Conservation (phyloP, 37 sponge, comb jelly and placozoan genomes). For the Beroe forskalii region DNA sequence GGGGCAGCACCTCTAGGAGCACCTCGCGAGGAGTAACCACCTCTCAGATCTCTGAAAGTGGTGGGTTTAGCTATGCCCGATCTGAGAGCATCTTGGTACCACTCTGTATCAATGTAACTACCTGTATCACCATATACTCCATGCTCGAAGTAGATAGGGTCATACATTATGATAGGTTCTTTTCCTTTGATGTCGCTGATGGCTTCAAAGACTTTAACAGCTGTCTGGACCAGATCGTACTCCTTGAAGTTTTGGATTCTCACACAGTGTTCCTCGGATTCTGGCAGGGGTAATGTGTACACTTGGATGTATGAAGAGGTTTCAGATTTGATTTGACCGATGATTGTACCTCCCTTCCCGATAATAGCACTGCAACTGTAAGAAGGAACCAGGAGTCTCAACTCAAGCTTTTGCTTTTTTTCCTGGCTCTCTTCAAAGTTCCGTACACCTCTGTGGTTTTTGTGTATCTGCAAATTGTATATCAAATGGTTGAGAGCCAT, state of each 20-base stretch:
- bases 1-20: slow-evolving; percentile 14
- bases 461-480: slow-evolving; percentile 36
- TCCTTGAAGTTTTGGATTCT: slow-evolving; percentile 47
- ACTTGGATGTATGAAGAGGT: slow-evolving; percentile 56
- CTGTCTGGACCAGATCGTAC: not conserved
- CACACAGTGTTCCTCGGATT: slow-evolving; percentile 56
- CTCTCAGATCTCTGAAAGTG: not conserved
- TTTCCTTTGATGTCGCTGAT: slow-evolving; percentile 57
- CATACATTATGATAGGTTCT: slow-evolving; percentile 53
- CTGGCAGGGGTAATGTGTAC: slow-evolving; percentile 32
- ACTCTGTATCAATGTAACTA: slow-evolving; percentile 61
- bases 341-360: slow-evolving; percentile 41
- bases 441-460: not conserved
- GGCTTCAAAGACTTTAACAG: slow-evolving; percentile 20
- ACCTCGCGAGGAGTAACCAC: too few species aligned
- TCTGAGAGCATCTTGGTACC: slow-evolving; percentile 58
- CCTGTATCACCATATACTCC: slow-evolving; percentile 59
- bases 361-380: slow-evolving; percentile 53
- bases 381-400: slow-evolving; percentile 27
- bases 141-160: slow-evolving; percentile 48
- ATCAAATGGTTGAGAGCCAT: slow-evolving; percentile 20
- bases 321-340: not conserved
- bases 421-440: too few species aligned
- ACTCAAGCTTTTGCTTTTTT: slow-evolving; percentile 39
- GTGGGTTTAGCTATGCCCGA: slow-evolving; percentile 36